Conservation (phyloP, 2,113 vertebrate species). For the Ellobius talpinus region DNA sequence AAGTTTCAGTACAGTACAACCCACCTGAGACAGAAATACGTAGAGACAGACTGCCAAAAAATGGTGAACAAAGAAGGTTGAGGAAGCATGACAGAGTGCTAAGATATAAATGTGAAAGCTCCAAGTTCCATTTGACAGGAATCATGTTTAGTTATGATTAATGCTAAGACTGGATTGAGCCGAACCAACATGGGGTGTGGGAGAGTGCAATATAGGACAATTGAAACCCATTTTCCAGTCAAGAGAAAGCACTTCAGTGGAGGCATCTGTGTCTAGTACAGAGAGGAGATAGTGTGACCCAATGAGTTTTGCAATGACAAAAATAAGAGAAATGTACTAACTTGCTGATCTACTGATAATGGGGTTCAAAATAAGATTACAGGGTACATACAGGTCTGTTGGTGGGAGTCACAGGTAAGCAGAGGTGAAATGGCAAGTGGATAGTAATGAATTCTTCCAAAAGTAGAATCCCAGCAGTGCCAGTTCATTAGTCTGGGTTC, state of each 20-base stretch:
- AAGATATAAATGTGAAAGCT: background rate
- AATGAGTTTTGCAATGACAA: background rate
- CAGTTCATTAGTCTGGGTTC: background rate
- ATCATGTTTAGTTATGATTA: background rate
- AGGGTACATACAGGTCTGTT: background rate
- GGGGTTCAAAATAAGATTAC: background rate
- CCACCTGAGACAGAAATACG: background rate
- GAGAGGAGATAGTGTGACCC: background rate
- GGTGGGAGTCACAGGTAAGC: background rate
- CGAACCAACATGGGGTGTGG: background rate
- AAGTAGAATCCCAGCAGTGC: background rate
- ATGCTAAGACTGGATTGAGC: background rate
- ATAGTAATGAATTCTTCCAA: background rate
- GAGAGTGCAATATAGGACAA: fast-evolving
- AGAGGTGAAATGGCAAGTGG: no score
- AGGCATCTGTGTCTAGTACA: background rate
- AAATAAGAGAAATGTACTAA: background rate
- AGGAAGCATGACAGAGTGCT: no score
- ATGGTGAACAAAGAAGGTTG: background rate
- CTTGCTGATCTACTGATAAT: fast-evolving
- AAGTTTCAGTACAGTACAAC: background rate
- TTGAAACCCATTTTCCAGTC: background rate
- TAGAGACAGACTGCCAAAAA: no score
- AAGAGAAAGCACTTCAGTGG: background rate
- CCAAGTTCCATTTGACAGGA: background rate